A percentile compares a stretch with the other conserved stretches of the same genome.
phyloP scores from a whole-genome alignment of 2,113 vertebrate species.

The Myotis davidii region DNA sequence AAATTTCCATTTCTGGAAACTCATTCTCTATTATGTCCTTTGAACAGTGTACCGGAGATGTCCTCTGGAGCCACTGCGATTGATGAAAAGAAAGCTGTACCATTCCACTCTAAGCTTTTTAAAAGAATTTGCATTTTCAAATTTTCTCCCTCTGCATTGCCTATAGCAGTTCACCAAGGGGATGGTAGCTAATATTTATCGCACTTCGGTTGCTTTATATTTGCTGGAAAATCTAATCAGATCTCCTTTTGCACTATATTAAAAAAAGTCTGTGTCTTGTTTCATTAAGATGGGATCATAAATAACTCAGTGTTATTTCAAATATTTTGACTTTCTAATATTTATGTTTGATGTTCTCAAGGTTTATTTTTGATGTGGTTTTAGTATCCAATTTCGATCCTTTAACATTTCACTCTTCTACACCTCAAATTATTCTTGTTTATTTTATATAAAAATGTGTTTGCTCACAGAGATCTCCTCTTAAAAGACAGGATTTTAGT shows the following conservation, averaged over 20 bases:
- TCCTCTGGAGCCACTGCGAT: not conserved
- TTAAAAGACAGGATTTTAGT: not conserved
- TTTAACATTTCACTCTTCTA: not conserved
- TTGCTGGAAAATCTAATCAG: not conserved
- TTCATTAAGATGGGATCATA: constrained; percentile 32
- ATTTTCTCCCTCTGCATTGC: not conserved
- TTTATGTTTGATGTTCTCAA: constrained; percentile 8
- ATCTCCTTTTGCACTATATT: not conserved
- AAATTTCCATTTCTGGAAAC: not conserved
- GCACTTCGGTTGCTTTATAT: not conserved
- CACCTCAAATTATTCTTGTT: not conserved
- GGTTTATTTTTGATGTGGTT: constrained; percentile 10
- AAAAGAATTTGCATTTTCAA: not conserved
- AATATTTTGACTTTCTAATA: not conserved
- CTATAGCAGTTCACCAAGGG: not conserved
- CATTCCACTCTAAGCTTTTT: not conserved
- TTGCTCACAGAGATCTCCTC: not conserved
- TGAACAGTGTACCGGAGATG: not conserved
- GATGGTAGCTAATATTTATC: not conserved
- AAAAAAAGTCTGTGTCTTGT: not conserved
- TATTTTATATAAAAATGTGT: not conserved
- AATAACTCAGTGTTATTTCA: constrained; percentile 5
- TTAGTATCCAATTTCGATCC: constrained; percentile 17
- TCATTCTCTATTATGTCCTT: not conserved
- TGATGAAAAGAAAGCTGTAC: not conserved